Evolutionary conservation across 2,888 invertebrate species (phyloP).

Genomic region (Gerosis bhagava): DNA sequence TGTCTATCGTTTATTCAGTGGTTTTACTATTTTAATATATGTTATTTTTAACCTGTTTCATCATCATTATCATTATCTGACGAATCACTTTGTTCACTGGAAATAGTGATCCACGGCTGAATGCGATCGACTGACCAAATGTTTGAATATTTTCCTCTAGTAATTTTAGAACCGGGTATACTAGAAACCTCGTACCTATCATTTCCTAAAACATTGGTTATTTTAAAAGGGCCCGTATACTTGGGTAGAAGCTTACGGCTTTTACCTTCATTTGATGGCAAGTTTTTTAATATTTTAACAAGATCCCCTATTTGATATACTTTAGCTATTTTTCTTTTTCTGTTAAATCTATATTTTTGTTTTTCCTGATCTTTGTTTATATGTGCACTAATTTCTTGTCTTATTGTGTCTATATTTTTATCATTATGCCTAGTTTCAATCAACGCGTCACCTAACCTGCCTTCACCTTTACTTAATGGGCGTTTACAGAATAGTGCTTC

Average conservation of each 20-base stretch:
- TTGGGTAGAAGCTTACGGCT: constrained; percentile 17
- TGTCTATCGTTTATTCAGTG: no score
- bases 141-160: constrained; percentile 24
- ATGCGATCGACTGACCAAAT: constrained; percentile 29
- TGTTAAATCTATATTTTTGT: constrained; percentile 1
- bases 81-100: constrained; percentile 13
- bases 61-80: constrained; percentile 11
- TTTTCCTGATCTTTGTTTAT: neutral
- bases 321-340: neutral
- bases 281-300: constrained; percentile 8
- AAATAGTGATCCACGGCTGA: constrained; percentile 29
- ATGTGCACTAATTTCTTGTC: constrained; percentile 9
- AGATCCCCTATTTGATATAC: constrained; percentile 10
- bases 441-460: constrained; percentile 14
- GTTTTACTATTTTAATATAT: no score
- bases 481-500: constrained; percentile 27
- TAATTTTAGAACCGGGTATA: constrained; percentile 23
- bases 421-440: constrained; percentile 3
- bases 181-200: constrained; percentile 27
- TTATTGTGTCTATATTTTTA: neutral
- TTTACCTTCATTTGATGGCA: constrained; percentile 10
- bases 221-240: constrained; percentile 16
- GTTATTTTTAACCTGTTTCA: no score
- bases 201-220: constrained; percentile 11
- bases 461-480: constrained; percentile 20